Base-by-base conservation (phyloP, 2,113 vertebrate genomes). In the Apteryx mantelli region DNA sequence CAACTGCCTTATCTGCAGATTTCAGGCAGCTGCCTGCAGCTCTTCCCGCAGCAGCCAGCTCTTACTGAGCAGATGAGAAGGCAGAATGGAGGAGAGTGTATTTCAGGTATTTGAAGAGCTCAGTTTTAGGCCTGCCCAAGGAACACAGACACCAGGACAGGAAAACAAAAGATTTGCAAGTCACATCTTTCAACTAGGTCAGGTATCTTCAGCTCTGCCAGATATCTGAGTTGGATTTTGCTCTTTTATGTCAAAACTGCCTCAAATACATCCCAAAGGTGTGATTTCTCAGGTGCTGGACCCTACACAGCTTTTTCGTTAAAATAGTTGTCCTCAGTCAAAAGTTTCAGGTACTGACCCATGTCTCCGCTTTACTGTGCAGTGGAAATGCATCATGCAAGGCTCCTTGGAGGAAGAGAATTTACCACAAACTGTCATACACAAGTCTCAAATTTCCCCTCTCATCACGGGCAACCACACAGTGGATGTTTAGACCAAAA, bases 21-120 rank as follows among this genome's bases (percentile, higher is more conserved):
- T 66, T n/a, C 65, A 84, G 40, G 11, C 25, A 66, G 46, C 15
- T 40, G 15, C 55, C 34, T 24, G 42, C 36, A 69, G 10, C 25
- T 75, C 44, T 91, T 52, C 34, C 38, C 44, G 60, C 18, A 58
- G 20, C n/a, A 13, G 5, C 34, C 4, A 2, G 86, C 44, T 78
- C 25, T 60, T 66, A 40, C 40, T 69, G 22, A 48, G 44, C 81
- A 85, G 38, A 6, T 0, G 0, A 0, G 4, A 86, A 32, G 36
- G 61, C 50, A 78, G 9, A 13, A 11, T 16, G 16, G 70, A 44
- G 8, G 22, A 15, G 14, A 15, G 36, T 8, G 21, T 0, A 0
- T 56, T 74, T 77, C 64, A n/a, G 0, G 1, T 18, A 11, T 36
- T 78, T 1, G 0, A 70, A 81, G 12, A 91, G 2, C 15, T 52